Base-by-base conservation (phyloP, 2,797 vertebrate species). In the Gymnothorax javanicus region DNA sequence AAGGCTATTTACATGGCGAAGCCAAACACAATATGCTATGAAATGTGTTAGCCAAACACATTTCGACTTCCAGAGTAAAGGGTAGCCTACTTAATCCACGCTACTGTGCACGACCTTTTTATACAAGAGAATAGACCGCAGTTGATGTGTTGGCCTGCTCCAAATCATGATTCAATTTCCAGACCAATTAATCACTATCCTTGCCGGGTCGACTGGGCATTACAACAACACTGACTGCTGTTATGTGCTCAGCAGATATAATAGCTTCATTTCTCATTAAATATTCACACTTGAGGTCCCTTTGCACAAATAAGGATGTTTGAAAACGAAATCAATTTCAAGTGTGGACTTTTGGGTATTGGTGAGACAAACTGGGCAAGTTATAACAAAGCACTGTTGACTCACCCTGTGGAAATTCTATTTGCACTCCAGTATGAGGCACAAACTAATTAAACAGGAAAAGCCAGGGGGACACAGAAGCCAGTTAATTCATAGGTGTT, bases 151-250 rank as follows among this genome's bases (percentile, higher is more conserved):
- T 67, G 86, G 33, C 57, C 67, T 75, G 77, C 75, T 54, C 43
- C 52, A 50, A 79, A 79, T 56, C 84, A 83, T 59, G 86, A 81
- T 60, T 79, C 13, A 88, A 75, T 87, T 77, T 52, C 23, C 6
- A 56, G 60, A 77, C 25, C 52, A 90, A 84, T 87, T 87, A 43
- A 79, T 84, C 33, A 84, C 43, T 52, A 83, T 89, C 86, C 82
- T 71, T 58, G 77, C 64, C 60, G 69, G 69, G 82, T 87, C 62
- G 88, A 25, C 33, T 59, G 81, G 73, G 86, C 82, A 56, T 82
- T 75, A 50, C 2, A 59, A 87, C 86, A 83, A 84, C 57, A 12
- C 69, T 25, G 27, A 62, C 83, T 52, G 20, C 56, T 75, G 87
- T 79, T 58, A 50, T 87, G 20, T 84, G 57, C 77, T 64, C 75